Conservation (phyloP, 92 coral and sea anemone genomes). For the Actinernus sp. region DNA sequence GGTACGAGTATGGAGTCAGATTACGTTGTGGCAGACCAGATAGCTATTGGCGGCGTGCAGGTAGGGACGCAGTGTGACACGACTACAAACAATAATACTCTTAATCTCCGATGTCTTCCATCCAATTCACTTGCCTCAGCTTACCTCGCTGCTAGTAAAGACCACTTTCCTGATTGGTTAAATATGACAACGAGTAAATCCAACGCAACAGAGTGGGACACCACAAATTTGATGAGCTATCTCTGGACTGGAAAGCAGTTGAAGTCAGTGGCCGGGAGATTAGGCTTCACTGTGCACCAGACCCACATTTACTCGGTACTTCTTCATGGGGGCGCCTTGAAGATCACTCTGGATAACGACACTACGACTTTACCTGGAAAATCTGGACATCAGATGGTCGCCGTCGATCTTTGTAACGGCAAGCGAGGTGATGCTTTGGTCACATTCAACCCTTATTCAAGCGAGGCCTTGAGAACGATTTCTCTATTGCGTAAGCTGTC, state of each 20-base stretch:
- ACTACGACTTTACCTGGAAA: neutral
- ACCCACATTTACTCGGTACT: neutral
- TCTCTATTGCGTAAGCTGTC: neutral
- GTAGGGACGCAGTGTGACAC: too few relatives aligned
- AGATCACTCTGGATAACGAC: neutral
- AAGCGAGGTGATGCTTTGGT: neutral
- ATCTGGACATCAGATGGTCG: neutral
- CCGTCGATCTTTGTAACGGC: neutral
- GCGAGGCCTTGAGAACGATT: neutral
- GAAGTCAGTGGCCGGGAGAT: neutral
- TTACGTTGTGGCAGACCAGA: too few relatives aligned
- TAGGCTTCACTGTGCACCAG: neutral
- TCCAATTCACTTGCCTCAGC: neutral
- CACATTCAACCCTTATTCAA: neutral
- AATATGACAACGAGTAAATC: neutral
- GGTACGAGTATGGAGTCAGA: too few relatives aligned
- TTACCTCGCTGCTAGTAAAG: neutral
- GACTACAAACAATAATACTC: neutral
- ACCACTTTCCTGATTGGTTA: neutral
- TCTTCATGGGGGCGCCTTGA: neutral
- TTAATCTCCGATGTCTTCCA: neutral
- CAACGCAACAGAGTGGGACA: neutral
- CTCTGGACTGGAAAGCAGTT: neutral
- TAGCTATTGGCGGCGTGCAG: too few relatives aligned
- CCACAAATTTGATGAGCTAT: neutral